Conservation (phyloP, 2,888 invertebrate species). For the Strigamia transsilvanica region DNA sequence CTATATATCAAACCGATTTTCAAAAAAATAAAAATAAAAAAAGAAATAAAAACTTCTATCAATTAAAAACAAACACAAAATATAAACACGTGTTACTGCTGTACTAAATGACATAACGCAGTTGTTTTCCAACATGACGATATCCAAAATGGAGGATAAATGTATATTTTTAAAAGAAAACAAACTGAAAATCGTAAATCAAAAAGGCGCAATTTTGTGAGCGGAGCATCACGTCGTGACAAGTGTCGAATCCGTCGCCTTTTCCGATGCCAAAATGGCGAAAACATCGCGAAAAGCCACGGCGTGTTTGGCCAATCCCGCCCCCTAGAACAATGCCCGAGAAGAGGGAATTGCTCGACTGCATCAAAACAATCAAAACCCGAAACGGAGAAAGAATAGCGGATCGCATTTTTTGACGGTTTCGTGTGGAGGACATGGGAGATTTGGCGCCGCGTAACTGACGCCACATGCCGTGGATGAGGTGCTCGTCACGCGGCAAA, state of each 20-base stretch:
- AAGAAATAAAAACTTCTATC: neutral
- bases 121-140: neutral
- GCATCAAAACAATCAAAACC: neutral
- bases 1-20: neutral
- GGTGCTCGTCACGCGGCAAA: neutral
- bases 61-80: neutral
- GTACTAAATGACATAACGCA: too few relatives aligned
- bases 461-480: neutral
- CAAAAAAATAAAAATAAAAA: neutral
- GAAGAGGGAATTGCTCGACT: neutral
- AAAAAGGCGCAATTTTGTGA: neutral
- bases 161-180: neutral
- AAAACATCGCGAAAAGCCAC: constrained; percentile 28
- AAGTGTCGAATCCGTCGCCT: constrained; percentile 1
- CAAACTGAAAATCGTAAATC: neutral
- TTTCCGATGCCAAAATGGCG: constrained; percentile 24
- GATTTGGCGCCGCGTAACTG: neutral
- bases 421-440: neutral
- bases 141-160: neutral
- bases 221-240: neutral
- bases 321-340: neutral
- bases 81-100: neutral
- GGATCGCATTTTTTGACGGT: neutral
- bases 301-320: neutral
- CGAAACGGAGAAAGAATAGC: neutral